phyloP scores from a whole-genome alignment of 1,140 invertebrate species.

The Drosophila grimshawi region DNA sequence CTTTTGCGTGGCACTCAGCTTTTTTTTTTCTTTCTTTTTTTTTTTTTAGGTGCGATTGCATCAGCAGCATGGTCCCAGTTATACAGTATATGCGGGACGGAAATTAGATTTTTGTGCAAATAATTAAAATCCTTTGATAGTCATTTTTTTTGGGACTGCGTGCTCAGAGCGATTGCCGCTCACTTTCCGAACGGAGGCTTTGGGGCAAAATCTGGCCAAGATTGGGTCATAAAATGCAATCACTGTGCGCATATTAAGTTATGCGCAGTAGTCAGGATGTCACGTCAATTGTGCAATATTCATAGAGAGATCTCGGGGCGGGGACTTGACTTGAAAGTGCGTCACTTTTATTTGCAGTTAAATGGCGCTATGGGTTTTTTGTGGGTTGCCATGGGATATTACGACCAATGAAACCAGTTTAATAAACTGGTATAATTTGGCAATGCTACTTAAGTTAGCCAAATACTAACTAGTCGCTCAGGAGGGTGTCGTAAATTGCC shows the following conservation, averaged over 20 bases:
- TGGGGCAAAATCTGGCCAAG: constrained; percentile 38
- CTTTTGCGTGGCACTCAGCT: constrained; percentile 64
- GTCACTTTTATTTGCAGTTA: constrained; percentile 40
- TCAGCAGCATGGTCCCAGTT: constrained; percentile 23
- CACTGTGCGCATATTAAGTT: constrained; percentile 68
- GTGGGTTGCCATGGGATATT: constrained; percentile 53
- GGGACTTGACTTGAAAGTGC: constrained; percentile 49
- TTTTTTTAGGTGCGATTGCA: constrained; percentile 34
- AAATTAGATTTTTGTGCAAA: constrained; percentile 70
- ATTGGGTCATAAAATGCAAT: constrained; percentile 67
- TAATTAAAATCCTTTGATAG: constrained; percentile 75
- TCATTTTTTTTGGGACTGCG: constrained; percentile 11
- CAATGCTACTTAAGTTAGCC: constrained; percentile 19
- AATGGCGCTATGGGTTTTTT: constrained; percentile 19
- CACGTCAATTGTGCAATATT: constrained; percentile 71
- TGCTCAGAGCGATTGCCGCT: constrained; percentile 33
- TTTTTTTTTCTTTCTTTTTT: constrained; percentile 16
- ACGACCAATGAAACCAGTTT: constrained; percentile 57
- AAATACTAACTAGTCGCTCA: constrained; percentile 19
- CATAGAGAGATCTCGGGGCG: constrained; percentile 18
- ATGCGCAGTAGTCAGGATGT: constrained; percentile 64
- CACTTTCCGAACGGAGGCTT: constrained; percentile 39
- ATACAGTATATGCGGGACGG: constrained; percentile 43
- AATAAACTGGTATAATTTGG: constrained; percentile 67
- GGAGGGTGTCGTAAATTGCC: constrained; percentile 23